Percentiles rank a stretch among this genome's conserved stretches.
These are phyloP conservation scores for Pseudomyrmex flavicornis DNA, from an alignment of 1,140 invertebrate species.

Conservation along the genomic window DNA sequence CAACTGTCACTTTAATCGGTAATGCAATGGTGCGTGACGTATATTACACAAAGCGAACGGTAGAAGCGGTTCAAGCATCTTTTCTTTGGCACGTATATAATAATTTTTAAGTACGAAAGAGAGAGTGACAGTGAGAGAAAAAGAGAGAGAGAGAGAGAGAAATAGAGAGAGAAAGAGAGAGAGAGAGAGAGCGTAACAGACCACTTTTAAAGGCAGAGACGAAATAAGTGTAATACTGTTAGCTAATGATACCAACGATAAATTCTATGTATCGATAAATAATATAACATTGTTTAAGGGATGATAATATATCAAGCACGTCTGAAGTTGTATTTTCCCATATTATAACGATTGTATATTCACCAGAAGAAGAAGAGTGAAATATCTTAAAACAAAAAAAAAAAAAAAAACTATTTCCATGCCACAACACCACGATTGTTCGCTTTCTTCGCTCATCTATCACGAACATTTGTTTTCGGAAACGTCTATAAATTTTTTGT, in stretches of 20 bases:
- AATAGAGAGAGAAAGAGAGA: slow-evolving; percentile 22
- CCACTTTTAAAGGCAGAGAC: slow-evolving; percentile 34
- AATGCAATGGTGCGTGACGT: slow-evolving; percentile 37
- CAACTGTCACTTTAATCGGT: slow-evolving; percentile 61
- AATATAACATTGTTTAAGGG: slow-evolving; percentile 81
- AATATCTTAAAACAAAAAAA: too few species aligned
- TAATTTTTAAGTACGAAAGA: slow-evolving; percentile 58
- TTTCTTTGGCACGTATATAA: slow-evolving; percentile 51
- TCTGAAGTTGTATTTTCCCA: slow-evolving; percentile 30
- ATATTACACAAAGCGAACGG: slow-evolving; percentile 47
- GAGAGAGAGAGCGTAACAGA: slow-evolving; percentile 36
- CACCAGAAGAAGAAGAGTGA: neutral
- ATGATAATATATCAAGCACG: slow-evolving; percentile 23
- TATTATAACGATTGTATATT: neutral
- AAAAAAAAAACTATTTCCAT: slow-evolving; percentile 26
- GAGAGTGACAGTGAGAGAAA: slow-evolving; percentile 14
- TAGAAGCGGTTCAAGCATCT: slow-evolving; percentile 8
- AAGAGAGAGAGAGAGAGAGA: neutral
- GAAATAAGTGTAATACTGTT: slow-evolving; percentile 73
- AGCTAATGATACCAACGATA: slow-evolving; percentile 75
- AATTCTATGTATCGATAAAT: slow-evolving; percentile 81
- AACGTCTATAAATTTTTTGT: slow-evolving; percentile 42
- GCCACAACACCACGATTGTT: too few species aligned
- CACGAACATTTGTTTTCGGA: slow-evolving; percentile 36
- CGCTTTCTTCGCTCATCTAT: slow-evolving; percentile 12